phyloP scores from a whole-genome alignment of 1,140 invertebrate species.

The Aphelinus atriplicis region DNA sequence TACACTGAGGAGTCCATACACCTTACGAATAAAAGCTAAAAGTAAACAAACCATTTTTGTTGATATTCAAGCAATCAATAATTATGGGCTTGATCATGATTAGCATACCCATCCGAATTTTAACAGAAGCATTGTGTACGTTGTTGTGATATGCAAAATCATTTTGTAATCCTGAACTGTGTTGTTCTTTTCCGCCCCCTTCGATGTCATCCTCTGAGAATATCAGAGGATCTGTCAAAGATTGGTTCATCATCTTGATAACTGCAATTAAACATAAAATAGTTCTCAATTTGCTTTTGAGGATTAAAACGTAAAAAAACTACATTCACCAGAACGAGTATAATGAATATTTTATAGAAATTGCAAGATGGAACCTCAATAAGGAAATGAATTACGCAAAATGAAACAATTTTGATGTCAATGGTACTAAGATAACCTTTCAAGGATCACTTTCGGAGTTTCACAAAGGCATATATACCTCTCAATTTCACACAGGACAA shows the following conservation, averaged over 20 bases:
- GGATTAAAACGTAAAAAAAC: too few relatives aligned
- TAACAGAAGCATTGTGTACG: conserved; percentile 72
- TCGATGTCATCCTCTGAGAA: conserved; percentile 70
- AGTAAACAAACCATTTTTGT: conserved; percentile 35
- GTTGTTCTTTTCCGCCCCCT: conserved; percentile 67
- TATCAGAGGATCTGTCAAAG: conserved; percentile 58
- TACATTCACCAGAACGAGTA: too few relatives aligned
- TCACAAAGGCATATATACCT: too few relatives aligned
- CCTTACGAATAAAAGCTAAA: conserved; percentile 80
- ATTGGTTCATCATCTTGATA: conserved; percentile 8
- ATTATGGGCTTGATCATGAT: not conserved
- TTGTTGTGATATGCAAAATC: conserved; percentile 78
- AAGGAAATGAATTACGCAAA: too few relatives aligned
- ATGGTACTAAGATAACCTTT: too few relatives aligned
- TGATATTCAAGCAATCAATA: conserved; percentile 9
- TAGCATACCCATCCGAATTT: conserved; percentile 70
- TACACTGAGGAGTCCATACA: conserved; percentile 80
- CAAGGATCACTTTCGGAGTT: too few relatives aligned
- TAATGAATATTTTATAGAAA: too few relatives aligned
- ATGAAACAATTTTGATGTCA: too few relatives aligned
- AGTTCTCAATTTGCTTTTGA: too few relatives aligned
- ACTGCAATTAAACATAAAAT: not conserved
- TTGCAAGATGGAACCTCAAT: too few relatives aligned
- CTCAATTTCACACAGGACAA: too few relatives aligned
- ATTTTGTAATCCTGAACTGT: conserved; percentile 64